Evolutionary conservation across 2,888 invertebrate genomes (phyloP), one percentile per base, ranked within the genome.

Genomic region (Leuctra nigra): DNA sequence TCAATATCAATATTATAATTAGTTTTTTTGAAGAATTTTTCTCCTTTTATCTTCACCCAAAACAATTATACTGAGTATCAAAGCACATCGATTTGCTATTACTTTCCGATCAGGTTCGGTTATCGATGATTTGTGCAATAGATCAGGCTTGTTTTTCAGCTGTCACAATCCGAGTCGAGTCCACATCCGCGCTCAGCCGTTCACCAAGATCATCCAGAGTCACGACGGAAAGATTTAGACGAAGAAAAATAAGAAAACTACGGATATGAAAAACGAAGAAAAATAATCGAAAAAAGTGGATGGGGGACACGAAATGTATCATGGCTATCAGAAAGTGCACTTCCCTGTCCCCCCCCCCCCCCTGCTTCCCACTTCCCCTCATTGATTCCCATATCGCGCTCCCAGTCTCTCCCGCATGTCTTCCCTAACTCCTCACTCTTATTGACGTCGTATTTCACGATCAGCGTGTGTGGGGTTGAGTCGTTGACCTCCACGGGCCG

Each of bases 401-500:
- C 50, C 35, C 50, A n/a, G 18, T 50, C 50, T 25, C 16, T 50
- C 50, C 18, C 18, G 18, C 22, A 20, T 35, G 20, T 50, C 35
- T 20, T 14, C 22, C 16, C 50, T 33, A 18, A 20, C 6, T 50
- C 20, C 20, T 50, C 35, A 11, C 2, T 50, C 50, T 50, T 50
- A 33, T 18, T 16, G 35, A 9, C 7, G 33, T 29, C 36, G 35
- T 50, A 50, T 29, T 20, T 50, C 50, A 33, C 35, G 22, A 35
- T 33, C 36, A 20, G 33, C 20, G 35, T 22, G n/a, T n/a, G 18
- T 23, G 13, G 50, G 50, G 50, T 33, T 50, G 58, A 77, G 76
- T 76, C 77, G 75, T 77, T 77, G 78, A 77, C 77, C 78, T 77
- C 77, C 75, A 72, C 75, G 75, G 75, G 71, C 75, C 77, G 72